These are phyloP conservation scores for Periophthalmodon schlosseri DNA, from an alignment of 2,113 vertebrate species.

Conservation along the genomic window DNA sequence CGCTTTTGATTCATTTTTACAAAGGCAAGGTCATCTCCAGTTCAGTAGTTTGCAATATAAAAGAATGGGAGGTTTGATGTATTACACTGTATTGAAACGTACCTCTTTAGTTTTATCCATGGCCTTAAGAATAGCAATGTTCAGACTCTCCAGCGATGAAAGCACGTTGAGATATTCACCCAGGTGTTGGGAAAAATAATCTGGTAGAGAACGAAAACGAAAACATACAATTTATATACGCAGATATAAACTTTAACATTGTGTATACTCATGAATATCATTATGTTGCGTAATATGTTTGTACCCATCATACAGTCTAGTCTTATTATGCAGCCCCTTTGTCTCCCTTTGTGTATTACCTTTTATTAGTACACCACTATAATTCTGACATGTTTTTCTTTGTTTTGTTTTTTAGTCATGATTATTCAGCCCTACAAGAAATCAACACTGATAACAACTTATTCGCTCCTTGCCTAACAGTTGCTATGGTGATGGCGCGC, in stretches of 20 bases:
- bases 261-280: background rate
- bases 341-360: no score
- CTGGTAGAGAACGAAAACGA: conserved; percentile 66
- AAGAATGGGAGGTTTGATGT: background rate
- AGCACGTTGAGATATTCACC: conserved; percentile 91
- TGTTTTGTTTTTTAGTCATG: no score
- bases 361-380: no score
- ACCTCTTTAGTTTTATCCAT: conserved; percentile 98
- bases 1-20: background rate
- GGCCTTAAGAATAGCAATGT: conserved; percentile 87
- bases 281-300: no score
- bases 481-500: background rate
- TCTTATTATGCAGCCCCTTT: no score
- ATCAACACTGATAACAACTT: background rate
- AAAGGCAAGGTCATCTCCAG: background rate
- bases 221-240: background rate
- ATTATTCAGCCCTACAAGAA: no score
- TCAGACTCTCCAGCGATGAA: conserved; percentile 90
- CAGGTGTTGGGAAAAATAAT: conserved; percentile 92
- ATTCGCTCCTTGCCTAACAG: background rate
- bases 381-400: no score
- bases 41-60: background rate
- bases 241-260: no score
- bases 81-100: conserved; percentile 35
- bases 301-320: no score